Evolutionary conservation across 2,888 invertebrate genomes (phyloP).

Genomic region (Hydraecia micacea): DNA sequence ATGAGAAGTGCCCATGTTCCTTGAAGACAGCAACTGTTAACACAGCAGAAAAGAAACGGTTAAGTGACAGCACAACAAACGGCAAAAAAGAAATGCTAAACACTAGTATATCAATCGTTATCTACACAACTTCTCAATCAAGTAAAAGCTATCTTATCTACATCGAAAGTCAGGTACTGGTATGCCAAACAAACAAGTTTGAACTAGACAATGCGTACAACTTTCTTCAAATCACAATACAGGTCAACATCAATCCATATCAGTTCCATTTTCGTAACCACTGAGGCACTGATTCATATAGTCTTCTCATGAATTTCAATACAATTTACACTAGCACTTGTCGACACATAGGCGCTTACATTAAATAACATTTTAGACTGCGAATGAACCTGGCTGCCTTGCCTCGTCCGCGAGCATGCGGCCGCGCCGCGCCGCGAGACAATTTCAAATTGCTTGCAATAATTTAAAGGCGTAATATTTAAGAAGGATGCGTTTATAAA

Average conservation of each 20-base stretch:
- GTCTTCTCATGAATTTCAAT: slow-evolving; percentile 60
- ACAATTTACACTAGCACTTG: slow-evolving; percentile 71
- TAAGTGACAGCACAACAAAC: background rate
- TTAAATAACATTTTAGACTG: slow-evolving; percentile 72
- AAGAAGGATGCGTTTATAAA: slow-evolving; percentile 82
- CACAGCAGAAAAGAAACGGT: background rate
- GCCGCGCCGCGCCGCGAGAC: slow-evolving; percentile 79
- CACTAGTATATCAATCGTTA: slow-evolving; percentile 34
- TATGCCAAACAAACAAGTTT: slow-evolving; percentile 46
- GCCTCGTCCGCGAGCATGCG: slow-evolving; percentile 44
- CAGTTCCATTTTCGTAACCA: slow-evolving; percentile 54
- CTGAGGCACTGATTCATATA: slow-evolving; percentile 35
- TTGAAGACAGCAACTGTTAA: background rate
- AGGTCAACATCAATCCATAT: slow-evolving; percentile 44
- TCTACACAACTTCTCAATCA: slow-evolving; percentile 66
- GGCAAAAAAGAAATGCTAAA: slow-evolving; percentile 18
- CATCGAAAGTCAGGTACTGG: slow-evolving; percentile 50
- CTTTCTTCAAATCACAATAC: slow-evolving; percentile 48
- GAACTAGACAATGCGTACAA: slow-evolving; percentile 56
- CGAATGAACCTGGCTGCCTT: slow-evolving; percentile 52
- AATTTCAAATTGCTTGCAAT: slow-evolving; percentile 84
- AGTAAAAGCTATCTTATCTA: slow-evolving; percentile 58
- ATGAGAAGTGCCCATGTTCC: background rate
- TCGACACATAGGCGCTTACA: slow-evolving; percentile 71
- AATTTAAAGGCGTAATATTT: slow-evolving; percentile 81